Percentiles rank a stretch among this genome's conserved stretches.
Evolutionary conservation across 2,888 invertebrate species (phyloP).

Genomic region (Andrena trimmerana): DNA sequence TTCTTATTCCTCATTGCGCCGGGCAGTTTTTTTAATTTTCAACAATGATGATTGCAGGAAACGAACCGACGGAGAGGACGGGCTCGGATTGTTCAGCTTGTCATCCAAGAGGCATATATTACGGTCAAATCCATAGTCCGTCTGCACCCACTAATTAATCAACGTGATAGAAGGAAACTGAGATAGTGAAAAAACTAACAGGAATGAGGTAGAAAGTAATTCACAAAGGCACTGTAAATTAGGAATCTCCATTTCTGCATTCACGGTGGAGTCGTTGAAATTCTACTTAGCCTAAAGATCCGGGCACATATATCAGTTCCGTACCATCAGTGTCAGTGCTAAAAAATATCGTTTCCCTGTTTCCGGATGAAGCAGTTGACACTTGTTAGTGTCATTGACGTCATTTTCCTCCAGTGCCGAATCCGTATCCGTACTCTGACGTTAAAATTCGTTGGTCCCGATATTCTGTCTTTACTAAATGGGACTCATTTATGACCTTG

Average conservation of each 20-base stretch:
- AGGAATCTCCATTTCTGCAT: neutral
- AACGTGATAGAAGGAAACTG: conserved; percentile 21
- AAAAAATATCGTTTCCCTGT: no score
- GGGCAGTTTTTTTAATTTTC: conserved; percentile 61
- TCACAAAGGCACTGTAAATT: conserved; percentile 38
- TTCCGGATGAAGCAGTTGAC: no score
- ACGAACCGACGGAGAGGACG: conserved; percentile 74
- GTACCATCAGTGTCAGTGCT: no score
- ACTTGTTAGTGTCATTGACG: no score
- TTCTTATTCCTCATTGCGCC: neutral
- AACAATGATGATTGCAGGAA: conserved; percentile 70
- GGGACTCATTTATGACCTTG: no score
- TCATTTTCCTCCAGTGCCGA: no score
- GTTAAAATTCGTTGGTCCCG: no score
- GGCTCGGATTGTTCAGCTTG: conserved; percentile 81
- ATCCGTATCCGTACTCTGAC: no score
- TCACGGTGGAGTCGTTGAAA: neutral
- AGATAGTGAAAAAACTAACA: conserved; percentile 11
- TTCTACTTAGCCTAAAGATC: neutral
- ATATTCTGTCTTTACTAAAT: no score
- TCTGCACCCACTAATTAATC: conserved; percentile 81
- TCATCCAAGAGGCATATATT: conserved; percentile 80
- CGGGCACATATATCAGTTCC: no score
- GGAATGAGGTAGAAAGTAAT: neutral
- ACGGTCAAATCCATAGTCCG: conserved; percentile 81